These are phyloP conservation scores for Phenganax stokvisi DNA, from an alignment of 92 coral and sea anemone genomes.

Conservation along the genomic window DNA sequence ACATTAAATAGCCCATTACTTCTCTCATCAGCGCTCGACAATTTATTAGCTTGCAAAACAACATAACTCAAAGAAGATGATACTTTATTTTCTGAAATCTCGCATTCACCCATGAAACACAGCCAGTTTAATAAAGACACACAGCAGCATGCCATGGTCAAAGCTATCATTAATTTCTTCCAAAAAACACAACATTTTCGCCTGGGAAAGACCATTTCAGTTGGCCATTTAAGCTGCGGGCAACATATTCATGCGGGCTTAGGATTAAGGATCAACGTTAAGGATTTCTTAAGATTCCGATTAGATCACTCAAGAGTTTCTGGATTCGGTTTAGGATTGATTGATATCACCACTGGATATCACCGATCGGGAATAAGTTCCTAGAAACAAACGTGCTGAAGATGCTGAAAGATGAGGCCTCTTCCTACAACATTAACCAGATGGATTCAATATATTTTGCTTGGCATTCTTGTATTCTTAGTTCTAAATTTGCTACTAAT, in stretches of 20 bases:
- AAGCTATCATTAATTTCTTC: background rate
- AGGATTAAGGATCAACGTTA: too few relatives aligned
- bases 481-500: background rate
- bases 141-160: background rate
- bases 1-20: background rate
- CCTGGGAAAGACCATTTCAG: background rate
- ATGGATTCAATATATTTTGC: background rate
- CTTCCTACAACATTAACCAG: background rate
- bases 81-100: background rate
- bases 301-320: too few relatives aligned
- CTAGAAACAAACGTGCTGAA: background rate
- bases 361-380: background rate
- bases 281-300: too few relatives aligned
- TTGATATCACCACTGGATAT: background rate
- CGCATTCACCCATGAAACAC: conserved; percentile 17
- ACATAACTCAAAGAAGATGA: conserved; percentile 12
- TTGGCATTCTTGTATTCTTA: background rate
- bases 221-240: conserved; percentile 14
- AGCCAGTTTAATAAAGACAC: background rate
- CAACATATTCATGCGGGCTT: background rate
- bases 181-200: conserved; percentile 13
- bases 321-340: background rate
- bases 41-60: conserved; percentile 21
- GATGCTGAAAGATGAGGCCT: conserved; percentile 1
- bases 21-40: conserved; percentile 4